Base-by-base conservation (phyloP, 2,113 vertebrate genomes). In the Oxygymnocypris stewartii region DNA sequence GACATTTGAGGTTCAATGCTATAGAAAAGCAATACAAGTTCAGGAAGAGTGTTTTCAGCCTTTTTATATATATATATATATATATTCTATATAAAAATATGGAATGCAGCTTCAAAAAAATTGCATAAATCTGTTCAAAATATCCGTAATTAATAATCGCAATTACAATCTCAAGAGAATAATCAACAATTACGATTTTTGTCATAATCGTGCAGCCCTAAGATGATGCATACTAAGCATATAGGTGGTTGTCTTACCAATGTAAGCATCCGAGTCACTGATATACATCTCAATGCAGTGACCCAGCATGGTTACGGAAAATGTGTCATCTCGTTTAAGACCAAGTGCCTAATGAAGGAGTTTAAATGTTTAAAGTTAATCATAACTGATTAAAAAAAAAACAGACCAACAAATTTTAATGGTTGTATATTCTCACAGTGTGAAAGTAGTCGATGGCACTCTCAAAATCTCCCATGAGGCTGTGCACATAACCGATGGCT, bases 211-310 rank as follows among this genome's bases (percentile, higher is more conserved):
- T 31, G 28, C 28, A 31, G 28, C 28, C 28, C 28, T 31, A 31
- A 31, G 28, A 31, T 61, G 57, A 2, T n/a, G 57, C 23, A n/a
- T 71, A n/a, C 16, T 31, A 20, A 25, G 7, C 11, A 1, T 23
- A 16, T 4, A 20, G 6, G 2, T 63, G 37, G 18, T 71, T 31
- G 4, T 84, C 87, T 93, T 95, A 98, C 97, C 97, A 88, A 99
- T 97, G 75, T 98, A 99, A 67, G 98, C 97, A 91, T 99, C 98
- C 0, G 98, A 97, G 93, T 99, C 97, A n/a, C 97, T 97, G 86
- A 99, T 99, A 92, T 99, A 99, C 98, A 99, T 99, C 92, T 99
- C 97, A 86, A 99, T 99, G 90, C 98, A 99, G 86, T 99, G 97
- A 54, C 97, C 98, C 28, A 99, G 97, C 98, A 99, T 99, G 0